Evolutionary conservation across 1,140 invertebrate genomes (phyloP).

Genomic region (Macrocentrus cingulum): DNA sequence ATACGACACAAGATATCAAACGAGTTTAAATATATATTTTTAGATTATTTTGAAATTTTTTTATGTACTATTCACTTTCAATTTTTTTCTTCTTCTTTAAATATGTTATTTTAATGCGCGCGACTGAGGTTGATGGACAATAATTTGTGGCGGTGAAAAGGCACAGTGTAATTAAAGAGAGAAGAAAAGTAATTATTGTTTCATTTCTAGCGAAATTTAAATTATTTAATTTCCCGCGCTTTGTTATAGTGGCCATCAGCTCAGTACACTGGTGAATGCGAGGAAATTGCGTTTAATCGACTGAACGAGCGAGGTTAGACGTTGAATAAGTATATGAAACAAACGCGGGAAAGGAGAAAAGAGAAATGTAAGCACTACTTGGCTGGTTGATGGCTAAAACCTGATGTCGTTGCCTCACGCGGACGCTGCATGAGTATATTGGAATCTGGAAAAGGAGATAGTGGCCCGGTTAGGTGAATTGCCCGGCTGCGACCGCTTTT

Average conservation of each 20-base stretch:
- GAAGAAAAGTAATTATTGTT: not conserved
- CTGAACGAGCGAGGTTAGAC: no score
- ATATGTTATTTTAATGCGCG: no score
- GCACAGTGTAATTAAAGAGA: not conserved
- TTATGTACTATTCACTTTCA: not conserved
- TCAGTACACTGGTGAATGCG: no score
- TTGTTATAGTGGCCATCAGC: no score
- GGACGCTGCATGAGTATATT: slow-evolving; percentile 21
- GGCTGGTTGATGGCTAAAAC: not conserved
- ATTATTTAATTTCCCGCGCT: no score
- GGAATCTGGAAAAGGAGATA: slow-evolving; percentile 34
- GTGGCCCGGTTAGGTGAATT: slow-evolving; percentile 30
- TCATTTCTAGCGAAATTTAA: no score
- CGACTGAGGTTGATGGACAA: no score
- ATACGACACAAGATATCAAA: slow-evolving; percentile 2
- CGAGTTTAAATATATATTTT: no score
- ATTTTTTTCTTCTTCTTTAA: not conserved
- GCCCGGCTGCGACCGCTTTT: slow-evolving; percentile 14
- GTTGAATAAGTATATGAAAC: no score
- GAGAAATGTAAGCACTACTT: not conserved
- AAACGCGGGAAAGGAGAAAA: not conserved
- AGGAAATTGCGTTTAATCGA: not conserved
- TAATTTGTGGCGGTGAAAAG: not conserved
- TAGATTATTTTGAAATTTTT: slow-evolving; percentile 12
- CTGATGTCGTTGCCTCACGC: not conserved